phyloP scores from a whole-genome alignment of 1,140 invertebrate genomes.

The Zaprionus tsacasi region DNA sequence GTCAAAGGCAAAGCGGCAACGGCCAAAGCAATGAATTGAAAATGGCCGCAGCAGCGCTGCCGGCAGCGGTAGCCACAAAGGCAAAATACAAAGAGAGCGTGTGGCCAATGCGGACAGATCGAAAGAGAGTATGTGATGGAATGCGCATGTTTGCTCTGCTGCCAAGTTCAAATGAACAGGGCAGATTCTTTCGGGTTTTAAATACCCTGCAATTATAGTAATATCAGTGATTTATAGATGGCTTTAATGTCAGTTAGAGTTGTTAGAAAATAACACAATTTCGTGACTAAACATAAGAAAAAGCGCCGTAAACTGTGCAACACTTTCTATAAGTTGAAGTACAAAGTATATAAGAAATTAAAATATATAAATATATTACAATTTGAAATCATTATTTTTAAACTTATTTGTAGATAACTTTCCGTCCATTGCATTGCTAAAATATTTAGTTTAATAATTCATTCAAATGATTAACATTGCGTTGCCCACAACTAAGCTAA shows the following conservation, averaged over 20 bases:
- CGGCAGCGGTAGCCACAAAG: conserved; percentile 52
- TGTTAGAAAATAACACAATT: too few species aligned
- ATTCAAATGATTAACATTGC: not conserved
- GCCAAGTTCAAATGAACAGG: conserved; percentile 9
- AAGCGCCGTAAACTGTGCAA: not conserved
- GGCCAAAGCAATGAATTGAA: conserved; percentile 68
- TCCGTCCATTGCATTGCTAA: not conserved
- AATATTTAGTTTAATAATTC: not conserved
- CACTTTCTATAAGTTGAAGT: too few species aligned
- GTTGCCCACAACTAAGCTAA: not conserved
- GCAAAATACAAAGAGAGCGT: conserved; percentile 26
- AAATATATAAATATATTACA: too few species aligned
- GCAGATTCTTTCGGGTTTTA: not conserved
- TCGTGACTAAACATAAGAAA: not conserved
- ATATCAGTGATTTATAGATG: not conserved
- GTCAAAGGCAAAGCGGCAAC: conserved; percentile 69
- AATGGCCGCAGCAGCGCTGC: conserved; percentile 67
- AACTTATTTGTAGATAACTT: not conserved
- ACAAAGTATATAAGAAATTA: too few species aligned
- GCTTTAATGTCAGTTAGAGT: too few species aligned
- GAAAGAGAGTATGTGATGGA: conserved; percentile 18
- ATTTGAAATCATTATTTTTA: not conserved
- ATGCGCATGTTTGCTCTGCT: conserved; percentile 49
- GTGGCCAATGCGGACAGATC: conserved; percentile 6
- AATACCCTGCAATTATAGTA: not conserved